Conservation (phyloP, 2,797 vertebrate species). For the Anomalospiza imberbis region DNA sequence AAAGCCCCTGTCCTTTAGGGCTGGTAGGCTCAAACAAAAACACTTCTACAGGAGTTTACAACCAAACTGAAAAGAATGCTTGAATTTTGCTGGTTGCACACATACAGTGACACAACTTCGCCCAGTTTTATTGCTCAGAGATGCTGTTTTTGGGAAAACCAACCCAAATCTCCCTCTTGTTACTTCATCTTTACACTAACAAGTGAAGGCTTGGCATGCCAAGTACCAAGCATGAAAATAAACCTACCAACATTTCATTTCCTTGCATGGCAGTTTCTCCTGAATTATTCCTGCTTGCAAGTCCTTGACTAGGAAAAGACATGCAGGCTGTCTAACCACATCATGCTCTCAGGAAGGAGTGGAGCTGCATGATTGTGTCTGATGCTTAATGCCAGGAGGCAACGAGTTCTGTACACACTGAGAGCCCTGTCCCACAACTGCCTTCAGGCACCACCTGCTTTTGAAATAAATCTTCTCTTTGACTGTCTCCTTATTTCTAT, state of each 20-base stretch:
- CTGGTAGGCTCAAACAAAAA: neutral
- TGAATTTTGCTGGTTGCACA: neutral
- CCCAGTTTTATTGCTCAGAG: neutral
- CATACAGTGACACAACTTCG: neutral
- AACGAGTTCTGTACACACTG: accelerated
- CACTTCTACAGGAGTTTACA: slow-evolving; percentile 10
- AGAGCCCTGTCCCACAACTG: neutral
- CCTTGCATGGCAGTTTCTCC: neutral
- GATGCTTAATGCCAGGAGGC: neutral
- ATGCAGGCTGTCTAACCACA: accelerated
- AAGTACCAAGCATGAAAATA: neutral
- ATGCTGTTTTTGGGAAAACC: neutral
- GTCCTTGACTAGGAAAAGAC: neutral
- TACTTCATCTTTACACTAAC: neutral
- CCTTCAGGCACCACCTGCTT: neutral
- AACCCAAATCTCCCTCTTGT: neutral
- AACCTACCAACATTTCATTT: neutral
- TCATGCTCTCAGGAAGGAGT: neutral
- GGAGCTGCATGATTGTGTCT: accelerated
- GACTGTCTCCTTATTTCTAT: neutral
- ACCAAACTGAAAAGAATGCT: neutral
- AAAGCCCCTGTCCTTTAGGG: neutral
- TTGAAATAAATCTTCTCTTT: neutral
- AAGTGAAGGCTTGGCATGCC: neutral
- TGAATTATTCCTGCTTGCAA: neutral